phyloP scores from a whole-genome alignment of 2,797 vertebrate species.

The Cryptoblepharus egeriae region DNA sequence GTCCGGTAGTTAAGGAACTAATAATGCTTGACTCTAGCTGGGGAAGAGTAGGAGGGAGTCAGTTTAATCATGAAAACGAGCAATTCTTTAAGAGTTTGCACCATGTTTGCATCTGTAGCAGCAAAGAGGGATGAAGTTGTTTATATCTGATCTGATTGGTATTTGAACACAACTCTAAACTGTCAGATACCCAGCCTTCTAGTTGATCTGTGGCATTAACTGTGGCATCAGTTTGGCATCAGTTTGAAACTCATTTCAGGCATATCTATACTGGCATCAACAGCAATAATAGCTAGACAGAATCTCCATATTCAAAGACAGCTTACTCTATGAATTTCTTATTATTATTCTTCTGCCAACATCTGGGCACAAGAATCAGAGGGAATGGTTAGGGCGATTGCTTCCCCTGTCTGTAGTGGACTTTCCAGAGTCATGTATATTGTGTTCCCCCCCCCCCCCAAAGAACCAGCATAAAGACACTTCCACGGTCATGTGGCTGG shows the following conservation, averaged over 20 bases:
- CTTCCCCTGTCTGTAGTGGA: too few species aligned
- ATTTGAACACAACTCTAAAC: neutral
- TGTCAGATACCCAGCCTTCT: neutral
- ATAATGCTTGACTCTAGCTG: conserved; percentile 59
- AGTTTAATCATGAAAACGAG: conserved; percentile 57
- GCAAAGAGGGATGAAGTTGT: neutral
- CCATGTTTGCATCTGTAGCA: conserved; percentile 20
- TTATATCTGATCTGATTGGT: neutral
- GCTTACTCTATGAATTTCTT: neutral
- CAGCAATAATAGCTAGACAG: too few species aligned
- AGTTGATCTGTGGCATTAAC: neutral
- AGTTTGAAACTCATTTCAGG: too few species aligned
- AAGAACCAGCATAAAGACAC: too few species aligned
- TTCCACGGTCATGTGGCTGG: too few species aligned
- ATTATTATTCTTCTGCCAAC: too few species aligned
- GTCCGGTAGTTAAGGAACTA: conserved; percentile 70
- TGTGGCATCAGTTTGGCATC: too few species aligned
- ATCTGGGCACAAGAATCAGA: too few species aligned
- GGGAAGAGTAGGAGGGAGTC: neutral
- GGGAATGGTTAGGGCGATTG: too few species aligned
- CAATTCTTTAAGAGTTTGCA: conserved; percentile 58
- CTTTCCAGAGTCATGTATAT: neutral
- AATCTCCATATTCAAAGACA: neutral
- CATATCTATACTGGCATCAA: too few species aligned
- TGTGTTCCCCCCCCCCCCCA: too few species aligned